These are phyloP conservation scores for Cheilosia urbana DNA, from an alignment of 2,888 invertebrate species.

Conservation along the genomic window DNA sequence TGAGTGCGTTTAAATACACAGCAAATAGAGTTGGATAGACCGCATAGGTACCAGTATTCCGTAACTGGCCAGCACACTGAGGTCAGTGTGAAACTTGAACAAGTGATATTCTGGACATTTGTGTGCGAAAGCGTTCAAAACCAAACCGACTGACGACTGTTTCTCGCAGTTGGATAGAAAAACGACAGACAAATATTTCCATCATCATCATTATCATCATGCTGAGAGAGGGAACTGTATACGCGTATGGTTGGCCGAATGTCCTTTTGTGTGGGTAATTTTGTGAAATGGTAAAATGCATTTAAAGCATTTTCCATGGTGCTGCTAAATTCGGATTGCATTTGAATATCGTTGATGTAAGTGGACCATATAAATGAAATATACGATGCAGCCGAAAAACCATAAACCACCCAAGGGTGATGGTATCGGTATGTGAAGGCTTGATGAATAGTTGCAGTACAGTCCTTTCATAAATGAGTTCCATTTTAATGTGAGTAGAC, in stretches of 20 bases:
- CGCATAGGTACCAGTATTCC: too few species aligned
- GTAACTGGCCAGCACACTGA: constrained; percentile 21
- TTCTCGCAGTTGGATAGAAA: constrained; percentile 22
- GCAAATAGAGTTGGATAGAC: too few species aligned
- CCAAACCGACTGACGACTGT: neutral
- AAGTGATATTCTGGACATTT: constrained; percentile 48
- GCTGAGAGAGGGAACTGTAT: constrained; percentile 12
- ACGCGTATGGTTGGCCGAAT: constrained; percentile 21
- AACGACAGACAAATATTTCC: constrained; percentile 37
- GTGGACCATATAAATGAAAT: constrained; percentile 67
- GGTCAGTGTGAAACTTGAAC: constrained; percentile 48
- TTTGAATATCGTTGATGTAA: constrained; percentile 69
- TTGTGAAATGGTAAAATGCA: constrained; percentile 62
- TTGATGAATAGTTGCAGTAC: constrained; percentile 22
- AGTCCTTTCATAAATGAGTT: constrained; percentile 58
- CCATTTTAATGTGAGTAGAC: neutral
- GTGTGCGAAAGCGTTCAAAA: constrained; percentile 32
- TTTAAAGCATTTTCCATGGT: constrained; percentile 66
- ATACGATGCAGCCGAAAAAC: constrained; percentile 51
- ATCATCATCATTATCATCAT: constrained; percentile 57
- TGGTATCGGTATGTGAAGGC: constrained; percentile 7
- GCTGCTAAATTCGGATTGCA: constrained; percentile 41
- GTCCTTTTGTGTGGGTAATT: constrained; percentile 69
- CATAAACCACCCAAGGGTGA: constrained; percentile 30
- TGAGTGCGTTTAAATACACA: constrained; percentile 13